Conservation (phyloP, 2,888 invertebrate genomes). For the Tetragonula carbonaria region DNA sequence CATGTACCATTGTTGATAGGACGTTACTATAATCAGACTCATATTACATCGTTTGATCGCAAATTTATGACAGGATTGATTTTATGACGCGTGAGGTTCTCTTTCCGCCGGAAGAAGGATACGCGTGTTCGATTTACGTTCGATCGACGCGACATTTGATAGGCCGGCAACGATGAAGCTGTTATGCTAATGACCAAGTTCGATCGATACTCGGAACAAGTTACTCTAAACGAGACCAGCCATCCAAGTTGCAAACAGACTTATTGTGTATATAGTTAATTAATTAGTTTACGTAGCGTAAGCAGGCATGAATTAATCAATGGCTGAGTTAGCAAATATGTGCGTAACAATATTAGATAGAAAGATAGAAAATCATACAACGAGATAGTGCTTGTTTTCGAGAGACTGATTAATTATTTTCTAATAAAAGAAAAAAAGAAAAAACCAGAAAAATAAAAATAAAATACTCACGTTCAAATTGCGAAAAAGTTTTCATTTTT, state of each 20-base stretch:
- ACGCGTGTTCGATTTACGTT: constrained; percentile 24
- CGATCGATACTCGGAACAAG: constrained; percentile 56
- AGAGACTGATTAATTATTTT: neutral
- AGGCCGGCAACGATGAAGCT: constrained; percentile 44
- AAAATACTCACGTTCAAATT: too few relatives aligned
- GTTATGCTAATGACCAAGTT: constrained; percentile 59
- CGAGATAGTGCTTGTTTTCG: neutral
- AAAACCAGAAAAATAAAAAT: too few relatives aligned
- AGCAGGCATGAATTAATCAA: constrained; percentile 59
- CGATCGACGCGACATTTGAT: constrained; percentile 35
- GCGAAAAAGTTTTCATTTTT: too few relatives aligned
- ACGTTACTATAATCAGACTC: too few relatives aligned
- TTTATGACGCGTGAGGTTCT: constrained; percentile 21
- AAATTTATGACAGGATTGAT: neutral
- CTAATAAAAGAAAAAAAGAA: neutral
- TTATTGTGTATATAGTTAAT: constrained; percentile 65
- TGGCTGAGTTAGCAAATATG: constrained; percentile 40
- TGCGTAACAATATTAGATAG: constrained; percentile 40
- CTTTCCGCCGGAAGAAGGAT: constrained; percentile 4
- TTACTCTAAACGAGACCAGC: constrained; percentile 49
- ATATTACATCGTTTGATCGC: neutral
- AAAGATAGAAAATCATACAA: neutral
- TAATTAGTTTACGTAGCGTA: constrained; percentile 53
- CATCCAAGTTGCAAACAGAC: constrained; percentile 47
- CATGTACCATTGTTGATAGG: too few relatives aligned